These are phyloP conservation scores for Cenopis cana DNA, from an alignment of 2,888 invertebrate genomes.

Conservation along the genomic window DNA sequence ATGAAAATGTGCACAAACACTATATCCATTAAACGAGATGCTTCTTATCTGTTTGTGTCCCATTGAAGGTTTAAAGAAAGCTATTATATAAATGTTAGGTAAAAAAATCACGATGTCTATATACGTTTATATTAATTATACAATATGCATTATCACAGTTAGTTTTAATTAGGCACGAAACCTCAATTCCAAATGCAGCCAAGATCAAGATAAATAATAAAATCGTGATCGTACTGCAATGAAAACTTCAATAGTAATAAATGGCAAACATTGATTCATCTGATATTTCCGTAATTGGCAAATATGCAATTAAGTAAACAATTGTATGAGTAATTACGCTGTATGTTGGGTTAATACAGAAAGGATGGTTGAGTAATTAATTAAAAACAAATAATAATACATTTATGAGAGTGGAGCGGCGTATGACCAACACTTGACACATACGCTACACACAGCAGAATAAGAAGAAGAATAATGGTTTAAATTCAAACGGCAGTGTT, in stretches of 20 bases:
- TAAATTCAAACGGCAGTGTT: too few species aligned
- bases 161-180: conserved; percentile 45
- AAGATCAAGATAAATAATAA: conserved; percentile 45
- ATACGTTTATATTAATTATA: conserved; percentile 26
- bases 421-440: too few species aligned
- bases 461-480: not conserved
- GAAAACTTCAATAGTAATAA: conserved; percentile 46
- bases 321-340: conserved; percentile 46
- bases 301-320: conserved; percentile 49
- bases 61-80: conserved; percentile 20
- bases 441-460: too few species aligned
- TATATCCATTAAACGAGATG: not conserved
- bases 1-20: not conserved
- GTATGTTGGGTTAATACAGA: conserved; percentile 18
- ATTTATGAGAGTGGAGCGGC: not conserved
- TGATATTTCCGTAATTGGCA: conserved; percentile 47
- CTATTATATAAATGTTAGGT: conserved; percentile 9
- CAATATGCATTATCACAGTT: conserved; percentile 25
- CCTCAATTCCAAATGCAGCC: conserved; percentile 39
- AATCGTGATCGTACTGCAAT: conserved; percentile 47
- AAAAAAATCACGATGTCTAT: conserved; percentile 19
- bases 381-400: conserved; percentile 1
- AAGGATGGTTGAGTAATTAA: not conserved
- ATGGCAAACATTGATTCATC: conserved; percentile 41
- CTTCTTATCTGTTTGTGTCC: not conserved